Base-by-base conservation (phyloP, 2,797 vertebrate species). In the Sphaeramia orbicularis region DNA sequence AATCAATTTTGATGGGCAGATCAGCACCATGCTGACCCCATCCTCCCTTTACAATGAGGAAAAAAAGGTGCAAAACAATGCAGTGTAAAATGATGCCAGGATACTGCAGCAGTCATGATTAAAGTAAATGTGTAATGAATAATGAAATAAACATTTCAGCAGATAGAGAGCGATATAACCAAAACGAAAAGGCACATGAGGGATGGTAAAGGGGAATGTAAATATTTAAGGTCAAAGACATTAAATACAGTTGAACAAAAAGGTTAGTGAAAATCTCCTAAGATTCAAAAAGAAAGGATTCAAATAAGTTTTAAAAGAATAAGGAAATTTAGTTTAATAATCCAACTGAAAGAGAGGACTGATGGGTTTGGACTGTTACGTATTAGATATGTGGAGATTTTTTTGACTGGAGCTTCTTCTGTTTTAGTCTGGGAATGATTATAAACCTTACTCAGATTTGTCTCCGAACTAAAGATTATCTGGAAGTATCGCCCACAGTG, bases 1-100 rank as follows among this genome's bases (percentile, higher is more conserved):
- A 84, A 90, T 90, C 9, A 32, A 81, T 79, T 77, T 55, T 83
- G 88, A 92, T 80, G 70, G 84, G 70, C 65, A 69, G 83, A 86
- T 83, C 81, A 80, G 79, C 77, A 37, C 63, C 67, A 15, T 1
- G 47, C 78, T 81, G 79, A 84, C 78, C 82, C 60, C 72, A 14
- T 69, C 71, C 77, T 82, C 47, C 48, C 19, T 60, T 65, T 40
- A 69, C 63, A 71, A 67, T 38, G 14, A 64, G 38, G 14, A 48
- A 18, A 21, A 57, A 51, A 57, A 65, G 55, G 47, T 48, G 37
- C 30, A 24, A 52, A 21, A 58, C 49, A 73, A 69, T 47, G 18
- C 52, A 40, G 53, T 13, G 37, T 15, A 44, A 77, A 72, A 57
- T 32, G 0, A 36, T 24, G 13, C 30, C n/a, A 57, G 32, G 4